Evolutionary conservation across 2,797 vertebrate genomes (phyloP).

Genomic region (Enteromius afrohamiltoni): DNA sequence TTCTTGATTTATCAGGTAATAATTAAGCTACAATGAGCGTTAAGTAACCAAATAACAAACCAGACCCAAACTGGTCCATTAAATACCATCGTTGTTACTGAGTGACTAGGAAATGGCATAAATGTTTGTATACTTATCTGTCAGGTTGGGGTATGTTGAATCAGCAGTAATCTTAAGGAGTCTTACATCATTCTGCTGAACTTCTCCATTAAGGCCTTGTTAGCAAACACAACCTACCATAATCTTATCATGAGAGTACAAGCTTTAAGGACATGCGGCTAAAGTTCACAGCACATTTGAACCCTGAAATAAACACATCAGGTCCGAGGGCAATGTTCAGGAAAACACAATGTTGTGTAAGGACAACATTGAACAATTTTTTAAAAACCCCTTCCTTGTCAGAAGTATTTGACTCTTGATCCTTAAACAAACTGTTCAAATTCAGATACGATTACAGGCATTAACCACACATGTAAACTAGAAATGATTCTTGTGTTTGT

Average conservation of each 20-base stretch:
- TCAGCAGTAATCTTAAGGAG: background rate
- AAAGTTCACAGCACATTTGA: slow-evolving; percentile 15
- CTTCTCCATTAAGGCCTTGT: slow-evolving; percentile 19
- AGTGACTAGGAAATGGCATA: background rate
- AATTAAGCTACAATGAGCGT: background rate
- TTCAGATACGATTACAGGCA: slow-evolving; percentile 10
- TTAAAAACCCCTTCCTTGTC: background rate
- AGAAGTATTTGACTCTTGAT: background rate
- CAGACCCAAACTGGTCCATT: background rate
- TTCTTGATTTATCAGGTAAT: background rate
- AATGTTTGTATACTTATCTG: background rate
- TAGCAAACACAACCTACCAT: slow-evolving; percentile 20
- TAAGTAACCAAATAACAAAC: background rate
- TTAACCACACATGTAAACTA: background rate
- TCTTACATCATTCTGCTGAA: background rate
- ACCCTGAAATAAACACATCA: background rate
- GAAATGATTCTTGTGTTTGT: background rate
- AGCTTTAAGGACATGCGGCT: slow-evolving; percentile 13
- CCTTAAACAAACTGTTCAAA: background rate
- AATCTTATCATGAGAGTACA: slow-evolving; percentile 29
- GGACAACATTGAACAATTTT: background rate
- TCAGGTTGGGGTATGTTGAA: background rate
- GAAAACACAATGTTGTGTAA: too few relatives aligned
- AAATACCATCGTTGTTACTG: background rate
- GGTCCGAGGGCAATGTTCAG: slow-evolving; percentile 1